Evolutionary conservation across 2,113 vertebrate genomes (phyloP), one percentile per base, ranked within the genome.

Genomic region (Brachypteracias leptosomus): DNA sequence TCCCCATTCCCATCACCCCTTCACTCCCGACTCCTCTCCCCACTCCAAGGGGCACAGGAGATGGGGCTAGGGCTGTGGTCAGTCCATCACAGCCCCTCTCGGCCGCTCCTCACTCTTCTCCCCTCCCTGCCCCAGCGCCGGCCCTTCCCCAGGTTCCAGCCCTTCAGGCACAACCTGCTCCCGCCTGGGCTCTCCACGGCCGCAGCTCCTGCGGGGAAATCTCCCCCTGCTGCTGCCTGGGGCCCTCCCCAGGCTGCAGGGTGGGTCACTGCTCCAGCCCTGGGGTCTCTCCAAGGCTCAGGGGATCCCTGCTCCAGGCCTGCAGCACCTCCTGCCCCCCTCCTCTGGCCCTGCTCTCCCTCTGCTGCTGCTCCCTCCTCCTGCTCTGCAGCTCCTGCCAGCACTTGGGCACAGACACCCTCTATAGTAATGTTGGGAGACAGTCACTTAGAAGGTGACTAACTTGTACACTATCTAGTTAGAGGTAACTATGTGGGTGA

Each of bases 341-440:
- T 35, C 19, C 57, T 35, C 13, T 16, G 55, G 19, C 31, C 31
- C n/a, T 12, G 33, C 20, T 20, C 57, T 59, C 57, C 58, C 58
- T 24, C 58, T 10, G n/a, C 73, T 59, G 55, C 61, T 35, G 31
- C 49, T 51, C 25, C 47, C 47, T 52, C 33, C 40, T 67, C 71
- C 38, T 42, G 42, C 42, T 15, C 42, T 42, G 15, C 42, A 42
- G 42, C 42, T 15, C 42, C 42, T 42, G 42, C 42, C 42, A 42
- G 42, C 42, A 42, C 25, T 38, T 16, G 65, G 42, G 26, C 51
- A 81, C 0, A 0, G 38, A 5, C 44, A 19, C 5, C 29, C 3
- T 0, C 1, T 9, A 28, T 42, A 11, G 1, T 16, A 10, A 17
- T 44, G 19, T 6, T 55, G 22, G 51, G 40, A 51, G 35, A 24